A percentile compares a stretch with the other conserved stretches of the same genome.
Evolutionary conservation across 1,140 invertebrate species (phyloP).

Genomic region (Cydia fagiglandana): DNA sequence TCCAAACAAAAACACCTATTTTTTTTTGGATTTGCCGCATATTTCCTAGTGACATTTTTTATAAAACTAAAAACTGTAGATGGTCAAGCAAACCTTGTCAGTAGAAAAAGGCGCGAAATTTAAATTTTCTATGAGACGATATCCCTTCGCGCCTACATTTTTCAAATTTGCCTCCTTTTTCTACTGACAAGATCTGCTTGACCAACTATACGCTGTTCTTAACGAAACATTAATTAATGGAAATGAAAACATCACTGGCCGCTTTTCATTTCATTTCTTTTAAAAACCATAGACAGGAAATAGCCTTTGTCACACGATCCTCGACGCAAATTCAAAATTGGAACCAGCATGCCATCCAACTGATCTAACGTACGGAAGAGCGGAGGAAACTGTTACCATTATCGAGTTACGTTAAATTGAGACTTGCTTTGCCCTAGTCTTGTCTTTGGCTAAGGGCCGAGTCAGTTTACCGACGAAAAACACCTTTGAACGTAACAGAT

Average conservation of each 20-base stretch:
- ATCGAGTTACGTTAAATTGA: constrained; percentile 50
- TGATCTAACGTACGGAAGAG: constrained; percentile 34
- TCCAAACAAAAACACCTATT: too few relatives aligned
- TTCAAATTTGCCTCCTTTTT: too few relatives aligned
- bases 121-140: too few relatives aligned
- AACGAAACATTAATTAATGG: too few relatives aligned
- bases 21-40: too few relatives aligned
- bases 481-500: constrained; percentile 2
- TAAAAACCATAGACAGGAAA: constrained; percentile 16
- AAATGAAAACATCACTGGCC: constrained; percentile 7
- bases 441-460: constrained; percentile 33
- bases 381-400: constrained; percentile 40
- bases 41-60: too few relatives aligned
- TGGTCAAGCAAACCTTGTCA: too few relatives aligned
- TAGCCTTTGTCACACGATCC: constrained; percentile 3
- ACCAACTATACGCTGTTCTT: neutral
- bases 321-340: constrained; percentile 29
- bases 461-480: constrained; percentile 3
- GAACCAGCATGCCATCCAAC: constrained; percentile 17
- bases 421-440: constrained; percentile 50
- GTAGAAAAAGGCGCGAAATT: too few relatives aligned
- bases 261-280: neutral
- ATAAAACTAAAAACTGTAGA: too few relatives aligned
- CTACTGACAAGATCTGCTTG: too few relatives aligned
- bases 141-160: too few relatives aligned